Evolutionary conservation across 2,888 invertebrate species (phyloP), one percentile per base, ranked within the genome.

Genomic region (Agrochola litura): DNA sequence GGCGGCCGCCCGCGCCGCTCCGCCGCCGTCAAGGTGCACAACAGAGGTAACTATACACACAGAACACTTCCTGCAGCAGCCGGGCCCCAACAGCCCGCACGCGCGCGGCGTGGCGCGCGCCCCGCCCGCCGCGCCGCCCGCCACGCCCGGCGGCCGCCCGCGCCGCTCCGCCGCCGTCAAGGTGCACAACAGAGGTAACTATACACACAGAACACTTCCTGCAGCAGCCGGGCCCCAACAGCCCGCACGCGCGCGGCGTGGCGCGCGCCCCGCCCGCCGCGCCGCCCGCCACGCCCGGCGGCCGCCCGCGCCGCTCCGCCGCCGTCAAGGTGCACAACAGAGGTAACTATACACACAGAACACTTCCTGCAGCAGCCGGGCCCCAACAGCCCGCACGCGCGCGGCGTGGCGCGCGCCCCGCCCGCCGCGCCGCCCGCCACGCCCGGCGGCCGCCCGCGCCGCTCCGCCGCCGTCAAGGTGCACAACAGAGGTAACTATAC

Each of bases 1-100:
- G 97, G 97, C 79, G 98, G 98, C 67, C 97, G 98, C 70, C 98
- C 98, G 66, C 97, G 97, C 72, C 96, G 98, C 84, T 97, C 97
- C 61, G 97, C 98, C 73, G 98, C 98, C 86, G 97, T 97, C 86
- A 97, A 97, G 90, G 96, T 97, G 79, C 97, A 97, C 92, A 97
- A 97, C n/a, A n/a, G n/a, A n/a, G n/a, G n/a, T n/a, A n/a, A n/a
- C n/a, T n/a, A n/a, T n/a, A n/a, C n/a, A n/a, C n/a, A n/a, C n/a
- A n/a, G n/a, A n/a, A n/a, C n/a, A n/a, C 1, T 97, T 97, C 94
- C 94, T 97, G 86, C 96, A 96, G 91, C 95, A 96, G 92, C 97
- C 97, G 63, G 88, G 91, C 37, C 91, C 93, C 67, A 96, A 96
- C 93, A 95, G 95, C 0, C 96, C 96, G 89, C 96, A 96, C 92